A percentile compares a stretch with the other conserved stretches of the same genome.
phyloP scores from a whole-genome alignment of 2,888 invertebrate genomes.

The Morinoia aosen region DNA sequence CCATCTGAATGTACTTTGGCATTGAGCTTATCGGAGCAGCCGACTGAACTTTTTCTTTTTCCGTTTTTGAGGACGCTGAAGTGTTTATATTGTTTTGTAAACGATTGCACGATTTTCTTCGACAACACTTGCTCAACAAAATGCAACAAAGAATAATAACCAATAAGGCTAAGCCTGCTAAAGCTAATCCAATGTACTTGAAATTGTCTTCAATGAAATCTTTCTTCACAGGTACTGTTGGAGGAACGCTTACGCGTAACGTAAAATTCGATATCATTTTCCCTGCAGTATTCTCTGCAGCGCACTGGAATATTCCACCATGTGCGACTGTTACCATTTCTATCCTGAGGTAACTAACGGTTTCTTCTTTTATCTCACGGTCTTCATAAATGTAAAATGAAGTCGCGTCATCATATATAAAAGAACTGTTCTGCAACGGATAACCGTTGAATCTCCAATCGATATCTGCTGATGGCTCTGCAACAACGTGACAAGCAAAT shows the following conservation, averaged over 20 bases:
- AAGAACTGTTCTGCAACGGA: conserved; percentile 56
- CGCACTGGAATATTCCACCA: conserved; percentile 57
- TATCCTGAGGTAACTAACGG: conserved; percentile 53
- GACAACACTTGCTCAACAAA: conserved; percentile 62
- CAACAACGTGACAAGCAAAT: conserved; percentile 56
- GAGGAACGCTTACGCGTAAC: conserved; percentile 54
- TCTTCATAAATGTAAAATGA: conserved; percentile 54
- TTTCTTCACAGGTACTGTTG: conserved; percentile 54
- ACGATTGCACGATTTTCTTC: conserved; percentile 61
- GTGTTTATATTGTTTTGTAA: conserved; percentile 33
- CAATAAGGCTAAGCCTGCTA: conserved; percentile 36
- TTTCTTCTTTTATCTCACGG: conserved; percentile 50
- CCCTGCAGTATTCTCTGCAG: conserved; percentile 55
- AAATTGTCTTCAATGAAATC: conserved; percentile 47
- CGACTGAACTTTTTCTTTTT: conserved; percentile 51
- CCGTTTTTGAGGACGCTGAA: conserved; percentile 42
- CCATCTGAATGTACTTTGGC: conserved; percentile 67
- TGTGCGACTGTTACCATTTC: conserved; percentile 56
- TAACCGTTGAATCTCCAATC: conserved; percentile 55
- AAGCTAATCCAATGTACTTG: conserved; percentile 54
- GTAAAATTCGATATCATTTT: conserved; percentile 58
- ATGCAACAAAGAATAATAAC: conserved; percentile 61
- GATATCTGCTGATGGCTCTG: conserved; percentile 48
- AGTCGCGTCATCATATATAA: conserved; percentile 55
- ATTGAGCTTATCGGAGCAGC: conserved; percentile 59